These are phyloP conservation scores for Caerostris darwini DNA, from an alignment of 1,140 invertebrate species.

Conservation along the genomic window DNA sequence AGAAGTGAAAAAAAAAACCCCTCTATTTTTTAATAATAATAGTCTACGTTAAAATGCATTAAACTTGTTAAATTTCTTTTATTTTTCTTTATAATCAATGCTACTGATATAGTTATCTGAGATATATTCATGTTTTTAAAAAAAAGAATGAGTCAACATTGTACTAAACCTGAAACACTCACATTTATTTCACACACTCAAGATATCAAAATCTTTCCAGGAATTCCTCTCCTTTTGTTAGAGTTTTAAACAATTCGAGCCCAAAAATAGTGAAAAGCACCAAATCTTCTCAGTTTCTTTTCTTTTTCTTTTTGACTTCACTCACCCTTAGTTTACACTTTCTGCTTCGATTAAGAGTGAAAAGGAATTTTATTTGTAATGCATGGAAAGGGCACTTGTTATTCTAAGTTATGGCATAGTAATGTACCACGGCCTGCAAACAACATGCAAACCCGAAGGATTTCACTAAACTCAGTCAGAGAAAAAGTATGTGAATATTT, in stretches of 20 bases:
- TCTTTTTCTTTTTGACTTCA: neutral
- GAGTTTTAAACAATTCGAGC: neutral
- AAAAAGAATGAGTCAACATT: too few species aligned
- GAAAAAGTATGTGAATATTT: neutral
- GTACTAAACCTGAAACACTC: too few species aligned
- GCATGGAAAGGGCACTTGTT: conserved; percentile 17
- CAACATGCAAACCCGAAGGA: neutral
- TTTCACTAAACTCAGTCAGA: neutral
- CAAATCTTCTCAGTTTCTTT: neutral
- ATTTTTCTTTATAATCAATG: too few species aligned
- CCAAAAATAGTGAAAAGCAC: neutral
- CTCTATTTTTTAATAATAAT: too few species aligned
- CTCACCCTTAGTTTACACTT: neutral
- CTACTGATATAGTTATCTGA: too few species aligned
- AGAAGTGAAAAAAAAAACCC: too few species aligned
- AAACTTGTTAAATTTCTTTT: too few species aligned
- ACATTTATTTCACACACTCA: too few species aligned
- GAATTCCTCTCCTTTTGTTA: neutral
- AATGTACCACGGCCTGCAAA: conserved; percentile 29
- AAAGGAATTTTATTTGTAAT: conserved; percentile 35
- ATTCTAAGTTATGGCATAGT: conserved; percentile 57
- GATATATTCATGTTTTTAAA: too few species aligned
- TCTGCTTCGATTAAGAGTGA: neutral
- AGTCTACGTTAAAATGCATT: too few species aligned
- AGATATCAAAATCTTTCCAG: too few species aligned